Percentiles rank a stretch among this genome's conserved stretches.
Evolutionary conservation across 2,888 invertebrate genomes (phyloP).

Genomic region (Mimachlamys varia): DNA sequence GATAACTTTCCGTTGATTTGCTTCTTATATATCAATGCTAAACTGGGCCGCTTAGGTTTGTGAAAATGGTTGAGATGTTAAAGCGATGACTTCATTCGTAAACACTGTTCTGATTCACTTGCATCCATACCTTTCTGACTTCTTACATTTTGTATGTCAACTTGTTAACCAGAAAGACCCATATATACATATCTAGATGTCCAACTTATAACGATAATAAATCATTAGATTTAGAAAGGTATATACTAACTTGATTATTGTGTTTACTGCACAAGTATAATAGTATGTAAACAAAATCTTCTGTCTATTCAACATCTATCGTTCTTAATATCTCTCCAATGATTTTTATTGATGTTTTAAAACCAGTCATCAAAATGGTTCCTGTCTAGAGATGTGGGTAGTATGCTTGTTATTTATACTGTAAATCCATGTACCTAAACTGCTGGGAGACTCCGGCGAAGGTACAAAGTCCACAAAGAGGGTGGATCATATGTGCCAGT

Average conservation of each 20-base stretch:
- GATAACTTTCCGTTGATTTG: background rate
- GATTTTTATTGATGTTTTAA: background rate
- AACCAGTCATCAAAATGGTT: no score
- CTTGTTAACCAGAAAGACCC: no score
- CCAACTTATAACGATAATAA: no score
- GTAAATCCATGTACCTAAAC: no score
- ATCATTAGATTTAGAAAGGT: background rate
- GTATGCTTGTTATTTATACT: no score
- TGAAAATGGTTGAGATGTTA: background rate
- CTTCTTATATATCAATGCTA: background rate
- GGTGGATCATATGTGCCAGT: background rate
- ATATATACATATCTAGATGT: no score
- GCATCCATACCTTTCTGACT: no score
- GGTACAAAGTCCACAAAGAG: background rate
- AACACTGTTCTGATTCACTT: background rate
- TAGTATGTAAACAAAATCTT: no score
- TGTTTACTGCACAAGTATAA: background rate
- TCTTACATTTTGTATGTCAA: no score
- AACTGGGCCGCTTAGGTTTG: no score
- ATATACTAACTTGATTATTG: background rate
- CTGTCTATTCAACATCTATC: background rate
- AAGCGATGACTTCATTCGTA: background rate
- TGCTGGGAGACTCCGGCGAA: background rate
- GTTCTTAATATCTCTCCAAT: background rate
- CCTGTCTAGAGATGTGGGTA: no score